phyloP scores from a whole-genome alignment of 2,888 invertebrate genomes.

The Brenthis ino region DNA sequence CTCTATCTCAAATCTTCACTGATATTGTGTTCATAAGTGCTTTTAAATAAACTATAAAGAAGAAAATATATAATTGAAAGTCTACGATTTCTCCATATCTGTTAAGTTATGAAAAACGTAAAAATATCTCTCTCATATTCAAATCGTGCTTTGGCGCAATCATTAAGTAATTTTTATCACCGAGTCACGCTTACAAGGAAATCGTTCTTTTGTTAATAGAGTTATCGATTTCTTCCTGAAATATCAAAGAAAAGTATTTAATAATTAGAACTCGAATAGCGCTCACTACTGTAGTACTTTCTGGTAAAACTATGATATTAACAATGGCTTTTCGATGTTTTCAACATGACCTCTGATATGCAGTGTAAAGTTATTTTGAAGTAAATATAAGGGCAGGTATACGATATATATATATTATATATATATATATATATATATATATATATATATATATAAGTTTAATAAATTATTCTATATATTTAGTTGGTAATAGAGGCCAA shows the following conservation, averaged over 20 bases:
- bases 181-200: constrained; percentile 28
- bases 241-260: background rate
- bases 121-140: constrained; percentile 22
- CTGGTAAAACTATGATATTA: no score
- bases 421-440: no score
- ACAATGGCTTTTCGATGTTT: no score
- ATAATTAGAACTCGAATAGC: background rate
- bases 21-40: no score
- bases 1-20: no score
- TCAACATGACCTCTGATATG: no score
- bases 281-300: no score
- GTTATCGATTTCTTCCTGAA: constrained; percentile 4
- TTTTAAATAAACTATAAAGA: background rate
- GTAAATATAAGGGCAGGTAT: no score
- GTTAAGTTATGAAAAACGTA: constrained; percentile 13
- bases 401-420: no score
- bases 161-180: constrained; percentile 18
- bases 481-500: constrained; percentile 42
- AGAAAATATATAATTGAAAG: constrained; percentile 1
- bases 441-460: no score
- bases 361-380: no score
- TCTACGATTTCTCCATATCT: constrained; percentile 7
- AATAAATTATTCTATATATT: constrained; percentile 1
- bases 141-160: constrained; percentile 24
- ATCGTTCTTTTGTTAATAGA: constrained; percentile 17